Percentiles rank a stretch among this genome's conserved stretches.
Evolutionary conservation across 1,140 invertebrate species (phyloP).

Genomic region (Lamellibrachia luymesi): DNA sequence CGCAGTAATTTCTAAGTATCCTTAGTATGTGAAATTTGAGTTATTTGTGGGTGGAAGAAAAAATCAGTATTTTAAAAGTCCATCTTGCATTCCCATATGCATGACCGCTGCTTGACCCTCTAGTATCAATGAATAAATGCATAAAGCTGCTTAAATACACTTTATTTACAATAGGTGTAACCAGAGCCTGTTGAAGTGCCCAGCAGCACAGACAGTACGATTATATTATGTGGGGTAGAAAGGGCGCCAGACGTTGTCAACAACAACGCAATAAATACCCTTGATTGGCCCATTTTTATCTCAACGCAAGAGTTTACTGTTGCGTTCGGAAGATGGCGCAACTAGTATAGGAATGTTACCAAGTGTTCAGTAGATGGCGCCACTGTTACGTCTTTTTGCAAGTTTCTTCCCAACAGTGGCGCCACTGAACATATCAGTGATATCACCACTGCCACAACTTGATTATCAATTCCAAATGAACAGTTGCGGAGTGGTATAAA

Average conservation of each 20-base stretch:
- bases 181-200: not conserved
- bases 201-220: not conserved
- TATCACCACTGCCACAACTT: too few species aligned
- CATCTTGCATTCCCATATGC: not conserved
- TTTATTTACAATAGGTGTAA: not conserved
- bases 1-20: too few species aligned
- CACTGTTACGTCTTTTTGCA: not conserved
- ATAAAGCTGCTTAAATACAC: not conserved
- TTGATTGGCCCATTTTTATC: not conserved
- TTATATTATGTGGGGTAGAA: not conserved
- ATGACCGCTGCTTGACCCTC: not conserved
- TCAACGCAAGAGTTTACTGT: not conserved
- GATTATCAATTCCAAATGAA: too few species aligned
- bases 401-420: too few species aligned
- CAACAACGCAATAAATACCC: not conserved
- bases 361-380: not conserved
- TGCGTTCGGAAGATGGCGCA: too few species aligned
- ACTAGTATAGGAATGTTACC: not conserved
- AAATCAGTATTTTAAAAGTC: too few species aligned
- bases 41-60: too few species aligned
- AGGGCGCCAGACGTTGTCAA: not conserved
- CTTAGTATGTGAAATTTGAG: too few species aligned
- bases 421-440: too few species aligned
- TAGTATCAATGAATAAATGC: not conserved
- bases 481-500: too few species aligned